Conservation (phyloP, 2,113 vertebrate genomes). For the Vulpes ferrilata region DNA sequence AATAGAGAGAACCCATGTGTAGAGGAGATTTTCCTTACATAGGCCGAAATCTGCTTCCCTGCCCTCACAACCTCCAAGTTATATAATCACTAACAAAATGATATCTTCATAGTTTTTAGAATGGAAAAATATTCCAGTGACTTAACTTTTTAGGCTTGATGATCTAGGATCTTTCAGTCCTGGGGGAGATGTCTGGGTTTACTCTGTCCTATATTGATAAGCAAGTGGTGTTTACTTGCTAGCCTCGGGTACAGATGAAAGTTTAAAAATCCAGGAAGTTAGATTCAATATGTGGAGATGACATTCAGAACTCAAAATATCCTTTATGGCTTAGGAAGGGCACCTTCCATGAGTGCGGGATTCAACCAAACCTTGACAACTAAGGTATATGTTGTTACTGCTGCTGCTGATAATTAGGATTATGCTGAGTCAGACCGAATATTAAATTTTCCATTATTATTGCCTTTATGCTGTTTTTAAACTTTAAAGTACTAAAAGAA, state of each 20-base stretch:
- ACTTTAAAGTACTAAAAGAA: slow-evolving; percentile 16
- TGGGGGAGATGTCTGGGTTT: background rate
- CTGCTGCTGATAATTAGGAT: slow-evolving; percentile 1
- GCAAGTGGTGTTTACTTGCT: background rate
- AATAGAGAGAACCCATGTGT: slow-evolving; percentile 1
- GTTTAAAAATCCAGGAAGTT: slow-evolving; percentile 1
- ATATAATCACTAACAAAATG: background rate
- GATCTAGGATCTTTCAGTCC: background rate
- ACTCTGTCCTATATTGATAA: background rate
- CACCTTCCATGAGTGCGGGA: background rate
- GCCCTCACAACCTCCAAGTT: background rate
- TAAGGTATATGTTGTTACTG: background rate
- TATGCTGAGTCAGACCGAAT: background rate
- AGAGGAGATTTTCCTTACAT: slow-evolving; percentile 28
- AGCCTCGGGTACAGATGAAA: background rate
- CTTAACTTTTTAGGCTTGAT: background rate
- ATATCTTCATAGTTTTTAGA: slow-evolving; percentile 14
- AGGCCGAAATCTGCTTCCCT: background rate
- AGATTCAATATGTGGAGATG: background rate
- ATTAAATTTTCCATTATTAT: background rate
- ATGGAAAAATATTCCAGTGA: background rate
- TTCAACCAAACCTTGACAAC: background rate
- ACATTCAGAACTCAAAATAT: background rate
- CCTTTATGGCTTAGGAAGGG: background rate
- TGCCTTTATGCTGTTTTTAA: background rate